Evolutionary conservation across 53 echinoderm and acorn worm species (phyloP), one percentile per base, ranked within the genome.

Genomic region (Luidia sarsii): DNA sequence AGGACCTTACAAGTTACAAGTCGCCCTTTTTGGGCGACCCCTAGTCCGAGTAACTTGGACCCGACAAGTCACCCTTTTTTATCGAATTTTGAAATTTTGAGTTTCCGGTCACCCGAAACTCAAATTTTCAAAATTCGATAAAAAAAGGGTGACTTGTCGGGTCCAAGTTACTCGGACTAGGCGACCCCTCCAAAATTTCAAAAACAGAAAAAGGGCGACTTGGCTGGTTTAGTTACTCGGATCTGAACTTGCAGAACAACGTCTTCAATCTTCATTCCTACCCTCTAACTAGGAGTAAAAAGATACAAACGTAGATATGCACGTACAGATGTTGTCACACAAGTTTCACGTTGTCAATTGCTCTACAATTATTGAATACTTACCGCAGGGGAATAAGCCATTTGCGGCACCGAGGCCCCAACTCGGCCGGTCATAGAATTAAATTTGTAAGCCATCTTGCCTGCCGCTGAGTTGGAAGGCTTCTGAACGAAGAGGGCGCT

Each of bases 311-410:
- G 14, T 9, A 45, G 7, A 45, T 14, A 45, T 14, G 14, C 7
- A 9, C 7, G 14, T 14, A 45, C 14, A 9, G 45, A 45, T 9
- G 7, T 45, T 45, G n/a, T 45, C 7, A 9, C 7, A 45, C 45
- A 45, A 7, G 14, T 14, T 9, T 14, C 7, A 22, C 2, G 54
- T 54, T 0, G 15, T 19, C 21, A 67, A 33, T 14, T 35, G n/a
- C 23, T 67, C 6, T 50, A 20, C 33, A 73, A 23, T 55, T 2
- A 70, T 22, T 41, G 48, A 20, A 39, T 22, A 74, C 56, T 84
- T 68, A 91, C 91, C 65, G 52, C 72, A 21, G 91, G 91, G 37
- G 87, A 57, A 65, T 91, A 91, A 39, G 91, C 91, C 38, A 72
- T 79, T 36, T 80, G 57, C 59, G 91, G 87, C 15, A 56, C 54